phyloP scores from a whole-genome alignment of 2,113 vertebrate genomes.

The Eulacestoma nigropectus region DNA sequence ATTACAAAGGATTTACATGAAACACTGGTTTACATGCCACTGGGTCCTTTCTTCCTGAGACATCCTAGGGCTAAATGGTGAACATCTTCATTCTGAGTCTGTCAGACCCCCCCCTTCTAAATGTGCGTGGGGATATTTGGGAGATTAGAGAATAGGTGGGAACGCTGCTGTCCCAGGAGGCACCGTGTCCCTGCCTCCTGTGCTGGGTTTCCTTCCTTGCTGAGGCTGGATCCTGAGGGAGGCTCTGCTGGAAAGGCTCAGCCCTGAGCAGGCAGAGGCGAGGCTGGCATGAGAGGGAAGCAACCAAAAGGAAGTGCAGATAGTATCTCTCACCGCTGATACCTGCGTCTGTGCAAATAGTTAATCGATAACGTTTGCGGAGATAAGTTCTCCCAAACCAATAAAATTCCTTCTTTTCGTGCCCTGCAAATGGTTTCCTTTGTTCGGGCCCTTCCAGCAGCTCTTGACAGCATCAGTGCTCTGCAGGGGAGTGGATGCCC shows the following conservation, averaged over 20 bases:
- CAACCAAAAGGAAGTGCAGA: not conserved
- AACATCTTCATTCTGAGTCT: not conserved
- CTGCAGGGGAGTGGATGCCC: not conserved
- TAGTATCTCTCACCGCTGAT: not conserved
- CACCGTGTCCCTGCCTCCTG: not conserved
- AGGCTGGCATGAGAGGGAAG: not conserved
- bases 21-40: not conserved
- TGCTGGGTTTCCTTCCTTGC: not conserved
- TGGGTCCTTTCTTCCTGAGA: not conserved
- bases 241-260: not conserved
- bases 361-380: not conserved
- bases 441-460: not conserved
- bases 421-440: not conserved
- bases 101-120: not conserved
- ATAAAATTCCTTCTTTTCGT: not conserved
- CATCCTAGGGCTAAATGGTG: not conserved
- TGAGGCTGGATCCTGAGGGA: not conserved
- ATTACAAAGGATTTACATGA: not conserved
- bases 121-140: not conserved
- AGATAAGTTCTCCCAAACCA: not conserved
- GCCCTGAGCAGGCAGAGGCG: not conserved
- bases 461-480: not conserved
- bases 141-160: not conserved
- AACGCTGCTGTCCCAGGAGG: not conserved
- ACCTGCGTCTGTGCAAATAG: not conserved